Conservation (phyloP, 2,797 vertebrate genomes). For the Ceryle rudis region DNA sequence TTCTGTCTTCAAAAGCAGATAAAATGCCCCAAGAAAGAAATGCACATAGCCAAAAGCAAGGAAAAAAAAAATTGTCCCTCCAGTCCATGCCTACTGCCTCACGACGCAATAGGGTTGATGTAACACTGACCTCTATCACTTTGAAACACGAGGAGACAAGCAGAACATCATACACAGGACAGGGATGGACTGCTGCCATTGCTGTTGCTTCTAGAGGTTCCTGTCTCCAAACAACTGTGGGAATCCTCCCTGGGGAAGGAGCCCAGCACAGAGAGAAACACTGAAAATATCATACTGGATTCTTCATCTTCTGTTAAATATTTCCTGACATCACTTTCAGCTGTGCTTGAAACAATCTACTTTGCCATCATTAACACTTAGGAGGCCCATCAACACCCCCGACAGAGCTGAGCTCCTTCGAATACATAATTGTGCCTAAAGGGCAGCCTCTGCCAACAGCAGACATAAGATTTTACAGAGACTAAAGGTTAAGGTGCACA, state of each 20-base stretch:
- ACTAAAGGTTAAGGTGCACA: not conserved
- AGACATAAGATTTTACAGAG: not conserved
- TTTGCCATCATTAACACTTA: not conserved
- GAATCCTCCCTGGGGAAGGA: not conserved
- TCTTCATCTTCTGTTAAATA: not conserved
- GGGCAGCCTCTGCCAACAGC: not conserved
- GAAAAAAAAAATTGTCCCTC: fast-evolving
- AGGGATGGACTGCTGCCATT: not conserved
- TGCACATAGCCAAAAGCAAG: fast-evolving
- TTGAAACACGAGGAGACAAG: not conserved
- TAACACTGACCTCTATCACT: not conserved
- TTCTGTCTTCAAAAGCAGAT: not conserved
- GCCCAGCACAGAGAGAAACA: fast-evolving
- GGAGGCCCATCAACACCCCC: not conserved
- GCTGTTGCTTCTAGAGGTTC: not conserved
- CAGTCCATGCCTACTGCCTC: not conserved
- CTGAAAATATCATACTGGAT: not conserved
- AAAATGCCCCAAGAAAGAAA: not conserved
- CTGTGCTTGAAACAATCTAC: slow-evolving; percentile 5
- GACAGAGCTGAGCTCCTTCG: not conserved
- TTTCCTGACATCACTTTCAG: not conserved
- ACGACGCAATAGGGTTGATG: fast-evolving
- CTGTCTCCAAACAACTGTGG: not conserved
- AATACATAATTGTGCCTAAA: not conserved
- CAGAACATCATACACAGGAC: not conserved